These are phyloP conservation scores for Octopus sinensis DNA, from an alignment of 1,140 invertebrate genomes.

Conservation along the genomic window DNA sequence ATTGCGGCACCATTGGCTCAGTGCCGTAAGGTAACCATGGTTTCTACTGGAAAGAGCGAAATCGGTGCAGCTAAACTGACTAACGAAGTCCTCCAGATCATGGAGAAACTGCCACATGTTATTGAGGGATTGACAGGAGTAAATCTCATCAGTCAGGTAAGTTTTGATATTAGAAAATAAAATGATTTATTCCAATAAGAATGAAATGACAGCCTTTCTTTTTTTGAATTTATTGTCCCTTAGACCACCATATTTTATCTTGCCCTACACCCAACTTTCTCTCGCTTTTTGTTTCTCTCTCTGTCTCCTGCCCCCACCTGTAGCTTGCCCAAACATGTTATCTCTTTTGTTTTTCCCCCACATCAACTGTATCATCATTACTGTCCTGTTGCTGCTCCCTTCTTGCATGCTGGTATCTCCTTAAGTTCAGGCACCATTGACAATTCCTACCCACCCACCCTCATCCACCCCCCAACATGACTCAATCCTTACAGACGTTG, in stretches of 20 bases:
- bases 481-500: no score
- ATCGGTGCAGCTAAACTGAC: constrained; percentile 90
- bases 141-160: constrained; percentile 66
- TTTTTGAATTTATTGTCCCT: not conserved
- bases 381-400: no score
- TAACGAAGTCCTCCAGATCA: constrained; percentile 87
- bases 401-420: no score
- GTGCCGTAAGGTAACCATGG: constrained; percentile 90
- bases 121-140: constrained; percentile 89
- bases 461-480: no score
- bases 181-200: not conserved
- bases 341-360: no score
- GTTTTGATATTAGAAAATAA: not conserved
- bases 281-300: no score
- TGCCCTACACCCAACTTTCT: not conserved
- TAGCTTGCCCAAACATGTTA: no score
- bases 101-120: constrained; percentile 82
- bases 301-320: no score
- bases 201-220: no score
- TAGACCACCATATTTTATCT: not conserved
- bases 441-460: no score
- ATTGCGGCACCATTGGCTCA: constrained; percentile 90
- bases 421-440: no score
- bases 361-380: no score
- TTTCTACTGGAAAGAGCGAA: constrained; percentile 86